phyloP scores from a whole-genome alignment of 2,888 invertebrate species.

The Calliphora vomitoria region DNA sequence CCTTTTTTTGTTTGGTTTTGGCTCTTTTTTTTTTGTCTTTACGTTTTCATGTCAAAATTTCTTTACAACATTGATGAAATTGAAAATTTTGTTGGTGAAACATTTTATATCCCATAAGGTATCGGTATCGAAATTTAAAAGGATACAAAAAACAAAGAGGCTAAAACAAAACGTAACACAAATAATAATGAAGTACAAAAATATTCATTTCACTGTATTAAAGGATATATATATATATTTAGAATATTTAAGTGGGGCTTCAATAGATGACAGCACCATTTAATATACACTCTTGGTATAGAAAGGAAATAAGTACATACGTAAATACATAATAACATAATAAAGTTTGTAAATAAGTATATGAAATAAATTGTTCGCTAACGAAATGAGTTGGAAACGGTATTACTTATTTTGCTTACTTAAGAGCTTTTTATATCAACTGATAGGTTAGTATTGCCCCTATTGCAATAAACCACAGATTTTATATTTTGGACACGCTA shows the following conservation, averaged over 20 bases:
- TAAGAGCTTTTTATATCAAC: no score
- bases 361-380: no score
- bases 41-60: slow-evolving; percentile 20
- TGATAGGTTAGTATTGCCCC: no score
- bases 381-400: no score
- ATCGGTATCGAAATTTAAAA: slow-evolving; percentile 6
- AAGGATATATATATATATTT: background rate
- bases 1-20: slow-evolving; percentile 5
- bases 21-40: background rate
- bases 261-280: background rate
- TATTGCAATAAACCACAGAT: no score
- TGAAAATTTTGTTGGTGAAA: background rate
- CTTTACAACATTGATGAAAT: slow-evolving; percentile 15
- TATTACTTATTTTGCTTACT: no score
- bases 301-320: background rate
- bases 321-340: background rate
- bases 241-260: background rate
- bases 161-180: background rate
- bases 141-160: background rate
- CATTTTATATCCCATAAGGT: slow-evolving; percentile 16
- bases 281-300: background rate
- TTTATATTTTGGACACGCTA: no score
- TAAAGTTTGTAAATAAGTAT: no score
- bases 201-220: slow-evolving; percentile 1
- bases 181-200: slow-evolving; percentile 12